phyloP scores from a whole-genome alignment of 2,797 vertebrate species.

The Pogonophryne albipinna region DNA sequence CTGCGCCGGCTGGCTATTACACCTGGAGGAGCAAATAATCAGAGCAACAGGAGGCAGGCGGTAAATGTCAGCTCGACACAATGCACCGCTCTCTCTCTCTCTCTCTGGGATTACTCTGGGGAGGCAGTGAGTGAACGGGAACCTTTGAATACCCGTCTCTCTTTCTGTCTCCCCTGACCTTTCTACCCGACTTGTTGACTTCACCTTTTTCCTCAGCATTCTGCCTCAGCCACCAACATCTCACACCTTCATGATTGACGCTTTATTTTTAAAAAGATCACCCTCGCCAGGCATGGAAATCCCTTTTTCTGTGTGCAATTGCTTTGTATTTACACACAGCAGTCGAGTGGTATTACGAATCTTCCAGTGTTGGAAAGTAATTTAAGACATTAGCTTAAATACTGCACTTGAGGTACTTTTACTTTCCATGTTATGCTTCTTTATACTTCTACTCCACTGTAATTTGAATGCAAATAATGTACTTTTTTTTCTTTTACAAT shows the following conservation, averaged over 20 bases:
- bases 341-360: not conserved
- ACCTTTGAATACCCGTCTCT: conserved; percentile 69
- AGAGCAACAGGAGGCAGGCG: conserved; percentile 67
- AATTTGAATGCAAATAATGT: no score
- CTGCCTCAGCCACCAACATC: not conserved
- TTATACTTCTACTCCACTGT: no score
- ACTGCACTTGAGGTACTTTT: no score
- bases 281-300: not conserved
- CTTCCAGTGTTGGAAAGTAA: no score
- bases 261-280: conserved; percentile 16
- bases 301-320: not conserved
- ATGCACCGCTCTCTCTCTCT: conserved; percentile 24
- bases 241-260: conserved; percentile 17
- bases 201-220: not conserved
- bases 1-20: conserved; percentile 54
- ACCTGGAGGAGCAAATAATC: conserved; percentile 75
- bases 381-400: no score
- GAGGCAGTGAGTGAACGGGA: conserved; percentile 64
- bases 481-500: no score
- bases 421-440: no score
- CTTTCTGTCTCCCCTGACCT: conserved; percentile 62
- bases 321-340: conserved; percentile 12
- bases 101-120: conserved; percentile 44
- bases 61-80: conserved; percentile 77
- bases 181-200: conserved; percentile 44